Base-by-base conservation (phyloP, 2,888 invertebrate genomes). In the Drosophila kuntzei region DNA sequence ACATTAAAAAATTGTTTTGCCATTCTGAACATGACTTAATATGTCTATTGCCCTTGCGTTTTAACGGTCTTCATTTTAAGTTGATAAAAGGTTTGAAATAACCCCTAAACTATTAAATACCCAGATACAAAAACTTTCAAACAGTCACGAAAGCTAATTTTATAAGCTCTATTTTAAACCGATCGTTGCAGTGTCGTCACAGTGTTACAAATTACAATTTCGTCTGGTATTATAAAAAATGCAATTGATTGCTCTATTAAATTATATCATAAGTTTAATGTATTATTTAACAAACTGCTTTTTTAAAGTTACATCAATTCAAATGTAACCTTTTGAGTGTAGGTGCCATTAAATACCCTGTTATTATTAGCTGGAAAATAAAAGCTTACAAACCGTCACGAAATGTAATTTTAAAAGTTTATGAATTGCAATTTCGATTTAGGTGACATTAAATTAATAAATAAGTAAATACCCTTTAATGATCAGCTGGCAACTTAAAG, bases 1-100 rank as follows among this genome's bases (percentile, higher is more conserved):
- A 29, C 27, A 66, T 74, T 72, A 22, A 37, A 39, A 47, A 18
- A 5, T 2, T 25, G 11, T 50, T 12, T 36, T 14, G 11, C 36
- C 22, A 22, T 16, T 14, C 14, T 3, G 11, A 36, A 25, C 12
- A 18, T 46, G 60, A 46, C 36, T 57, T 36, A 54, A 36, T n/a
- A 50, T 27, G 22, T 14, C 11, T 7, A 32, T 37, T 37, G 18
- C 11, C 25, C 16, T 9, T n/a, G 32, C 25, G 16, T 27, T 46
- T 2, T 5, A 8, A 3, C 5, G 11, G 27, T 14, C 11, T 16
- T 12, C 9, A 20, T 14, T 46, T 20, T 22, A 44, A 46, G 27
- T n/a, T 25, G 46, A 47, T 46, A 27, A 36, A 18, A 46, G 11
- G 4, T 11, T 29, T 9, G 3, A 25, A 46, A 36, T 14, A n/a